These are phyloP conservation scores for Sceliomorpha sp. DNA, from an alignment of 2,888 invertebrate species.

Conservation along the genomic window DNA sequence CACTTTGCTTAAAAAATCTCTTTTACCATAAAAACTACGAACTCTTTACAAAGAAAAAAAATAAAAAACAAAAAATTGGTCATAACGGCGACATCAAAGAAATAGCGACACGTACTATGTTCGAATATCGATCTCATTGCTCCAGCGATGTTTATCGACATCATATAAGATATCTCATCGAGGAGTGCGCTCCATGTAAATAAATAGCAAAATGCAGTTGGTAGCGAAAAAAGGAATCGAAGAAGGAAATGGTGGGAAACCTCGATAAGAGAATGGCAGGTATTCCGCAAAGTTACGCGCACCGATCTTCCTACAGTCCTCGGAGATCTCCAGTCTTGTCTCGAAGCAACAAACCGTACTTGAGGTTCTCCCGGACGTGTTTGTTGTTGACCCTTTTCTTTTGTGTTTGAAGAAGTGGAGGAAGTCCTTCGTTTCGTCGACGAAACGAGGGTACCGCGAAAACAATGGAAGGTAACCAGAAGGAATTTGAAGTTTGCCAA, in stretches of 20 bases:
- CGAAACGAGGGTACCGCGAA: slow-evolving; percentile 12
- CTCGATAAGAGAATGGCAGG: slow-evolving; percentile 18
- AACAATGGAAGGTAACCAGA: slow-evolving; percentile 6
- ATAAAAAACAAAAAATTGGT: no score
- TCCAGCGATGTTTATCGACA: no score
- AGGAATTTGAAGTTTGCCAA: slow-evolving; percentile 8
- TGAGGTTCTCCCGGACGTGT: slow-evolving; percentile 32
- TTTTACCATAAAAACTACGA: no score
- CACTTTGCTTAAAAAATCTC: no score
- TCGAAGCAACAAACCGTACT: slow-evolving; percentile 38
- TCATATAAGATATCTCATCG: background rate
- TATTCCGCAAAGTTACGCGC: slow-evolving; percentile 27
- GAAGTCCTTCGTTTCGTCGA: slow-evolving; percentile 31
- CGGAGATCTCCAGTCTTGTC: slow-evolving; percentile 22
- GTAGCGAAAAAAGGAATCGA: no score
- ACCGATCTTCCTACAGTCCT: slow-evolving; percentile 25
- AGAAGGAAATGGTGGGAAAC: slow-evolving; percentile 6
- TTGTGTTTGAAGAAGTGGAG: slow-evolving; percentile 19
- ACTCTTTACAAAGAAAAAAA: no score
- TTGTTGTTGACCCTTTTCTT: slow-evolving; percentile 40
- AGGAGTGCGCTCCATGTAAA: slow-evolving; percentile 5
- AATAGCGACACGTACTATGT: no score
- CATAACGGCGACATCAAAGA: no score
- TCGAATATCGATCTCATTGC: no score
- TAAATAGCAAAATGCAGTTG: slow-evolving; percentile 19